Evolutionary conservation across 1,140 invertebrate genomes (phyloP).

Genomic region (Neuroterus valhalla): DNA sequence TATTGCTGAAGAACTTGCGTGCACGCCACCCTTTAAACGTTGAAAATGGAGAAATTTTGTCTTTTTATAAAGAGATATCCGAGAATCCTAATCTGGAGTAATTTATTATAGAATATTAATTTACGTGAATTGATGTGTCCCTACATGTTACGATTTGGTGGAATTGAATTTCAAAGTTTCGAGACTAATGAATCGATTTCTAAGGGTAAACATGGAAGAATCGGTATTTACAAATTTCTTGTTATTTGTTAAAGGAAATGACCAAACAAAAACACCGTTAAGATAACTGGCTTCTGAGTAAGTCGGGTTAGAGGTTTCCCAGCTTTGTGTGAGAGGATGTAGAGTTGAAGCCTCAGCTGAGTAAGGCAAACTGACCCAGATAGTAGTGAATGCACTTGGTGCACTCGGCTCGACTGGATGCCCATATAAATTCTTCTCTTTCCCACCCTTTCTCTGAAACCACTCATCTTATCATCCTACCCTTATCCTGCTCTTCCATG

Average conservation of each 20-base stretch:
- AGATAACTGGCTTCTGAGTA: neutral
- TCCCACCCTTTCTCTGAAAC: neutral
- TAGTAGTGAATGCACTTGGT: conserved; percentile 47
- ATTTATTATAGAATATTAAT: too few species aligned
- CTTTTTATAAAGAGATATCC: too few species aligned
- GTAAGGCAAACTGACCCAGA: conserved; percentile 55
- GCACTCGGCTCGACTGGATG: conserved; percentile 36
- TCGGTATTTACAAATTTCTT: neutral
- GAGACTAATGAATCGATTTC: neutral
- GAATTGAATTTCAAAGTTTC: too few species aligned
- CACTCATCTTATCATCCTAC: neutral
- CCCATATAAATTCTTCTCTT: conserved; percentile 49
- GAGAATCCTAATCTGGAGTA: too few species aligned
- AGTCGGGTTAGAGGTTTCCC: neutral
- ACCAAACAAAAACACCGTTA: neutral
- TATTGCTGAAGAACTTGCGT: too few species aligned
- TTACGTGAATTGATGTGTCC: too few species aligned
- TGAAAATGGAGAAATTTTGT: too few species aligned
- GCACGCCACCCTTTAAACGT: too few species aligned
- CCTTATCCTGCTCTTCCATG: neutral
- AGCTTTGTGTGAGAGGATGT: conserved; percentile 25
- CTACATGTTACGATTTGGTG: too few species aligned
- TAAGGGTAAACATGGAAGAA: neutral
- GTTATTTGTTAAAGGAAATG: neutral
- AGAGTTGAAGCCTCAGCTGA: conserved; percentile 43